Base-by-base conservation (phyloP, 1,140 invertebrate species). In the Dendroctonus ponderosae region DNA sequence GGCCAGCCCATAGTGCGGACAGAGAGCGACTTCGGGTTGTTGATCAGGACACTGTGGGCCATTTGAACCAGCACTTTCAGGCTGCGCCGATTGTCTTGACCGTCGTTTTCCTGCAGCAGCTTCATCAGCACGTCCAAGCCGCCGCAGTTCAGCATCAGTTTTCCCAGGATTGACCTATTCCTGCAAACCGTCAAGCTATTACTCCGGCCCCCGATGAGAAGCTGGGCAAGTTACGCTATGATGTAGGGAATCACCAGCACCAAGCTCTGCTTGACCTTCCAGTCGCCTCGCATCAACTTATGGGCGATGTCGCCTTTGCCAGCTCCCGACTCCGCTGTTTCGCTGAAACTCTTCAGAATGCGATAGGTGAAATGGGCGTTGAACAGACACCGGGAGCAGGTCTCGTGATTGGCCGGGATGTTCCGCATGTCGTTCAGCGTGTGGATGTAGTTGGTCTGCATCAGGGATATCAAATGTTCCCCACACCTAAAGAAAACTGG, bases 301-400 rank as follows among this genome's bases (percentile, higher is more conserved):
- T 84, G 80, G 54, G 81, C 81, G 51, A 85, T 84, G 76, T 84
- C 80, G 26, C 83, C 83, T 67, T 81, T 81, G 9, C 82, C 82
- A 66, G 79, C 80, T 68, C 80, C 80, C 5, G 81, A 82, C 71
- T 84, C 82, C 0, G 82, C 82, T 39, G 80, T 62, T 48, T 75
- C 78, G 9, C 78, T 78, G 40, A 85, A 70, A 53, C 79, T 79
- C n/a, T 71, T 72, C 42, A 83, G 69, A 43, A 84, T 70, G 54
- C 77, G 79, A 7, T 71, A 70, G 52, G 79, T 77, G 38, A 82
- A 62, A 44, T 71, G 71, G 56, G 76, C 53, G 51, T 82, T 74
- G 74, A 81, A 69, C 53, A 78, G 61, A 58, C 77, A 79, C 50
- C 59, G 70, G 7, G 50, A 60, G 63, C 75, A 78, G 41, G 40